Evolutionary conservation across 2,888 invertebrate genomes (phyloP).

Genomic region (Drosophila atripex): DNA sequence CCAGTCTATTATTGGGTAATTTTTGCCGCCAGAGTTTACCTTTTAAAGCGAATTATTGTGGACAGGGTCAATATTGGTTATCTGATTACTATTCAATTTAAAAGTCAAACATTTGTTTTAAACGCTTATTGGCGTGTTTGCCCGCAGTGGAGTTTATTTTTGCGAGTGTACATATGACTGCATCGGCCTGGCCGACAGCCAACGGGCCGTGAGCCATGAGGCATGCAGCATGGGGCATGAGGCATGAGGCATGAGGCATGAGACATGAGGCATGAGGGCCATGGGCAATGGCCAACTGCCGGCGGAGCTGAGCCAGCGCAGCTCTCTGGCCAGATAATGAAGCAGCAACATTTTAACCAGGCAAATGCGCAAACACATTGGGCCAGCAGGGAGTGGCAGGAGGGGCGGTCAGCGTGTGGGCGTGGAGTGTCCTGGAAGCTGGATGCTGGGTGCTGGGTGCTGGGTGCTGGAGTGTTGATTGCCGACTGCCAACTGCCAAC

Average conservation of each 20-base stretch:
- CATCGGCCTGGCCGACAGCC: slow-evolving; percentile 13
- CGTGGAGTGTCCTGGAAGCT: neutral
- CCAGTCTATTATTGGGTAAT: too few species aligned
- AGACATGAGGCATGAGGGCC: neutral
- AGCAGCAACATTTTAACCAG: slow-evolving; percentile 78
- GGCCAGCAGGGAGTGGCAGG: neutral
- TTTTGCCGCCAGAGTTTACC: neutral
- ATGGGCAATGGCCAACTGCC: slow-evolving; percentile 23
- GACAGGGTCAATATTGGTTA: neutral
- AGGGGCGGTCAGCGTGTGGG: neutral
- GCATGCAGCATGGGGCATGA: neutral
- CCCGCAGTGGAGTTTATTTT: neutral
- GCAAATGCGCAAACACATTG: slow-evolving; percentile 66
- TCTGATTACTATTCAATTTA: slow-evolving; percentile 1
- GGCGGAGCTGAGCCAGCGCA: slow-evolving; percentile 29
- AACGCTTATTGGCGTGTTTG: neutral
- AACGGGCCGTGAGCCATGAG: slow-evolving; percentile 8
- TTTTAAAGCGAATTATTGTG: neutral
- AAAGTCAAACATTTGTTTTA: slow-evolving; percentile 1
- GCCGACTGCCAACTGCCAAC: slow-evolving; percentile 49
- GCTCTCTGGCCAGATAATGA: slow-evolving; percentile 68
- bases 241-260: neutral
- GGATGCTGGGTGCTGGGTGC: slow-evolving; percentile 17
- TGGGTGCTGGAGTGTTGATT: slow-evolving; percentile 56
- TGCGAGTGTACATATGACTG: slow-evolving; percentile 36